phyloP scores from a whole-genome alignment of 2,797 vertebrate genomes.

The Neopelma chrysocephalum region DNA sequence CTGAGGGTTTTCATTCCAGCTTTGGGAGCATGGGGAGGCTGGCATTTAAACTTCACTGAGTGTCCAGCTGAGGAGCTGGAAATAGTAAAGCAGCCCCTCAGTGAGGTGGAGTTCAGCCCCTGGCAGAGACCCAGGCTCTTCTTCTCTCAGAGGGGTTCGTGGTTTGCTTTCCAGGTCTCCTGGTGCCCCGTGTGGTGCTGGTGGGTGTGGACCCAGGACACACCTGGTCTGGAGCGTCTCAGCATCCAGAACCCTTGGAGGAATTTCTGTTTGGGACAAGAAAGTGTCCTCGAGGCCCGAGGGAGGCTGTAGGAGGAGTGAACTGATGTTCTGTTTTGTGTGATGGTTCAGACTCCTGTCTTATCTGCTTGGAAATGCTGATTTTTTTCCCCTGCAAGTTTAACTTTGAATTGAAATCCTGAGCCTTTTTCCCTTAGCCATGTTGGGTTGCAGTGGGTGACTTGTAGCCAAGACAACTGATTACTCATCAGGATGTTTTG shows the following conservation, averaged over 20 bases:
- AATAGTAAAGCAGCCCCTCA: slow-evolving; percentile 9
- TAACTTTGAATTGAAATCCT: background rate
- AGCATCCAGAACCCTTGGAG: background rate
- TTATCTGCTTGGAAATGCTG: background rate
- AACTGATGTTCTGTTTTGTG: background rate
- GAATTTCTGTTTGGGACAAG: background rate
- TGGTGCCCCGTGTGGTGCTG: background rate
- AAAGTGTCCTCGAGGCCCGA: background rate
- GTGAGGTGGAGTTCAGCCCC: background rate
- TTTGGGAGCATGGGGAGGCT: background rate
- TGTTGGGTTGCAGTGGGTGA: background rate
- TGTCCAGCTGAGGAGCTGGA: background rate
- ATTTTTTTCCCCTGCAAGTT: background rate
- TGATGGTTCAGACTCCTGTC: accelerated
- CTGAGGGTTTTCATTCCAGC: background rate
- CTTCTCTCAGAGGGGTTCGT: background rate
- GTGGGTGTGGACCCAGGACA: background rate
- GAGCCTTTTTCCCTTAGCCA: background rate
- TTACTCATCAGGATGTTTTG: background rate
- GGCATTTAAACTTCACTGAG: slow-evolving; percentile 13
- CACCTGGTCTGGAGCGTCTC: background rate
- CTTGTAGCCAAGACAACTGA: background rate
- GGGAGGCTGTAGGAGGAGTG: background rate
- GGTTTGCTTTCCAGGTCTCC: background rate
- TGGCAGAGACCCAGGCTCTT: background rate